Conservation (phyloP, 2,888 invertebrate species). For the Cerceris rybyensis region DNA sequence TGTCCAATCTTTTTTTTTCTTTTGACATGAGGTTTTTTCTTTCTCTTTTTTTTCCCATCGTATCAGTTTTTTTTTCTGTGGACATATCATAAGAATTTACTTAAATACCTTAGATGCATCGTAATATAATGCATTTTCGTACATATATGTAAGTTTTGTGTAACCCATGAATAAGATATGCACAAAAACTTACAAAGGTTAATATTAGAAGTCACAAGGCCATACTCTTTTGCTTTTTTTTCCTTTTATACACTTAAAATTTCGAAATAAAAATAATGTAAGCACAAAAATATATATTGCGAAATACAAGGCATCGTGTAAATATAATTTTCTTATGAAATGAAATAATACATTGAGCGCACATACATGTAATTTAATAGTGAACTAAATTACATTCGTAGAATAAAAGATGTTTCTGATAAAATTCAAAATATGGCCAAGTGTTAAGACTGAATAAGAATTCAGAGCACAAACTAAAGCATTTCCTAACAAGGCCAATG, state of each 20-base stretch:
- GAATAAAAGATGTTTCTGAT: conserved; percentile 3
- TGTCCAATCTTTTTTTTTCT: conserved; percentile 81
- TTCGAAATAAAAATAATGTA: conserved; percentile 5
- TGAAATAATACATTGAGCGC: neutral
- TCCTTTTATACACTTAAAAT: conserved; percentile 13
- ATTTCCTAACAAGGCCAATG: conserved; percentile 53
- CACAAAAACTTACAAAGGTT: conserved; percentile 66
- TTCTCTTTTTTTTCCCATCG: conserved; percentile 80
- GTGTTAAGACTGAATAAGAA: conserved; percentile 44
- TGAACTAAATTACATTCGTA: conserved; percentile 1
- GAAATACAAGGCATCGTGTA: neutral
- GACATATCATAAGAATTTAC: conserved; percentile 81
- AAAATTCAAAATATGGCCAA: conserved; percentile 52
- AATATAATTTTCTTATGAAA: conserved; percentile 8
- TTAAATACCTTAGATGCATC: conserved; percentile 71
- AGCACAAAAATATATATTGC: neutral
- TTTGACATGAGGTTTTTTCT: conserved; percentile 78
- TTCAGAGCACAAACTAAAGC: conserved; percentile 33
- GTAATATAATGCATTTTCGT: conserved; percentile 59
- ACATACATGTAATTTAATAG: too few relatives aligned
- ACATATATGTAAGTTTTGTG: conserved; percentile 67
- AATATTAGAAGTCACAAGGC: conserved; percentile 55
- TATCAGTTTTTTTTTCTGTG: conserved; percentile 81
- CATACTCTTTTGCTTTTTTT: conserved; percentile 43
- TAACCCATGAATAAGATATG: conserved; percentile 54